phyloP scores from a whole-genome alignment of 2,113 vertebrate species.

The Sapayoa aenigma region DNA sequence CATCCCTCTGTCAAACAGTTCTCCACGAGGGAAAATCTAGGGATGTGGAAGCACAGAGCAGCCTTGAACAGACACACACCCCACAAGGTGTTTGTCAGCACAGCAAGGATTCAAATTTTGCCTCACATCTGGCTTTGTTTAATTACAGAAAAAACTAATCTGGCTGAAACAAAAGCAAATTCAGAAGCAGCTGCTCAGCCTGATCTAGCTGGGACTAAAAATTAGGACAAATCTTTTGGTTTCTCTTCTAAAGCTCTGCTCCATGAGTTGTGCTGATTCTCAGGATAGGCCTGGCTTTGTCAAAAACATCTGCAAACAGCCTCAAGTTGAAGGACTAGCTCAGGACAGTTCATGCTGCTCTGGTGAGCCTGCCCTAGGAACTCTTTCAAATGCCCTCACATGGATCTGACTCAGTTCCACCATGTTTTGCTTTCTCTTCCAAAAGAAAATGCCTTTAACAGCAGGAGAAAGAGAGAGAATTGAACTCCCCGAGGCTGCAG shows the following conservation, averaged over 20 bases:
- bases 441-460: background rate
- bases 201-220: background rate
- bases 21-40: background rate
- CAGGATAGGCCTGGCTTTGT: background rate
- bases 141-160: background rate
- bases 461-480: background rate
- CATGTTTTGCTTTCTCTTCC: background rate
- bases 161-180: background rate
- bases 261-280: background rate
- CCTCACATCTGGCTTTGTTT: background rate
- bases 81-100: background rate
- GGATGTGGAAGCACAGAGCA: background rate
- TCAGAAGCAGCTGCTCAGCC: background rate
- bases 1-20: background rate
- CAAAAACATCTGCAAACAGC: background rate
- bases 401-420: background rate
- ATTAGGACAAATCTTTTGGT: background rate
- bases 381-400: background rate
- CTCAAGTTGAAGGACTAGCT: background rate
- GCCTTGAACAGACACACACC: background rate
- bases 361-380: background rate
- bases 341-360: background rate
- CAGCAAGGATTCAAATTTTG: background rate
- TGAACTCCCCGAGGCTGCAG: background rate
- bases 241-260: background rate